Percentiles rank a stretch among this genome's conserved stretches.
phyloP scores from a whole-genome alignment of 2,888 invertebrate genomes.

The Philereme vetulata region DNA sequence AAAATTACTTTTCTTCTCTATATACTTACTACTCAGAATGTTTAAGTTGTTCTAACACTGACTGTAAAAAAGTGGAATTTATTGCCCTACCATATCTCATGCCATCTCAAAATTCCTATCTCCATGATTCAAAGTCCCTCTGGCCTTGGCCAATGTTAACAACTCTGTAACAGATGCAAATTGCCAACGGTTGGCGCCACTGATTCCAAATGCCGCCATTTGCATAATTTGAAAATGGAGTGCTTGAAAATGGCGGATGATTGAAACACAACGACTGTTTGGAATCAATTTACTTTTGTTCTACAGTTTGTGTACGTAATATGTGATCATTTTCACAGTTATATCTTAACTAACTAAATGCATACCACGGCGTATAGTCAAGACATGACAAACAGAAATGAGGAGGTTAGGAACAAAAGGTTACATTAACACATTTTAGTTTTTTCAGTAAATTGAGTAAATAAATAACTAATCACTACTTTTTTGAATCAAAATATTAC shows the following conservation, averaged over 20 bases:
- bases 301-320: slow-evolving; percentile 7
- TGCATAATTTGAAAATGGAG: slow-evolving; percentile 75
- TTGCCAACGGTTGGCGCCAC: slow-evolving; percentile 74
- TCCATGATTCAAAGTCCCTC: slow-evolving; percentile 44
- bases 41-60: too few species aligned
- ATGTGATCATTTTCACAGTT: slow-evolving; percentile 2
- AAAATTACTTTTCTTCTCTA: too few species aligned
- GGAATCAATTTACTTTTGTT: slow-evolving; percentile 47
- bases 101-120: slow-evolving; percentile 4
- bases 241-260: slow-evolving; percentile 61
- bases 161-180: slow-evolving; percentile 77
- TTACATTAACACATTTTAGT: too few species aligned
- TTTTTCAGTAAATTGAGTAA: too few species aligned
- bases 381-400: too few species aligned
- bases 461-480: too few species aligned
- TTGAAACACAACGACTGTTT: slow-evolving; percentile 63
- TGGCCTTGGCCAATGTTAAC: slow-evolving; percentile 58
- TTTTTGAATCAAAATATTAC: too few species aligned
- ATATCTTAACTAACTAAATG: background rate
- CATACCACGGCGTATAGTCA: background rate
- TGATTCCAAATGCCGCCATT: slow-evolving; percentile 78
- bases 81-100: background rate
- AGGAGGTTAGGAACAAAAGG: too few species aligned
- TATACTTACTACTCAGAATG: too few species aligned
- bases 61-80: too few species aligned